Conservation (phyloP, 2,113 vertebrate genomes). For the Rhagologus leucostigma region DNA sequence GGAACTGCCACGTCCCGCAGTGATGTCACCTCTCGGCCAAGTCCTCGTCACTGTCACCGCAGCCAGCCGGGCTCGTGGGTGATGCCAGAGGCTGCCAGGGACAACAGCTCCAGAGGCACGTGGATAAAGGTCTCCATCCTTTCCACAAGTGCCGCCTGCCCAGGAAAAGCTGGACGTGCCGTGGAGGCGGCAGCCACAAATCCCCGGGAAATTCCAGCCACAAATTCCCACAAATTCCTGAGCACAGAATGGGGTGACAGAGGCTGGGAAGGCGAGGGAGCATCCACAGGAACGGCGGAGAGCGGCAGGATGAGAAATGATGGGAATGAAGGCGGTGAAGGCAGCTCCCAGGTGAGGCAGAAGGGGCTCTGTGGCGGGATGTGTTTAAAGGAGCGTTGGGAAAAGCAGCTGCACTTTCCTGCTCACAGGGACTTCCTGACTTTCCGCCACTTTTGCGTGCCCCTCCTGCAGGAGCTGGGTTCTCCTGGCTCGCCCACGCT, state of each 20-base stretch:
- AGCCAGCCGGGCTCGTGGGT: rapidly evolving
- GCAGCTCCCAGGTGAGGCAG: neutral
- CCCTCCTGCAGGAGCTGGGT: neutral
- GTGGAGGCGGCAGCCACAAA: neutral
- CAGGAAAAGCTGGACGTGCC: neutral
- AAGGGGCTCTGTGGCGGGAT: neutral
- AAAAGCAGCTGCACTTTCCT: neutral
- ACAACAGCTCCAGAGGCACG: neutral
- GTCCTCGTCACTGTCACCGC: rapidly evolving
- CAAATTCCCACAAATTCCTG: neutral
- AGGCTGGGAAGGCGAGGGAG: neutral
- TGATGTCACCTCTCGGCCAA: neutral
- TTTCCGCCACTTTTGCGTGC: neutral
- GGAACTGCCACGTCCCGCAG: neutral
- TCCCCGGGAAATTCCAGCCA: neutral
- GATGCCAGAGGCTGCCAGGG: neutral
- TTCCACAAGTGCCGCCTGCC: rapidly evolving
- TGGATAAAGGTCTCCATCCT: neutral
- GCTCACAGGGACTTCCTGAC: neutral
- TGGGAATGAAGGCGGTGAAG: neutral
- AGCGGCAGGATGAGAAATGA: neutral
- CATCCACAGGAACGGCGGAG: rapidly evolving
- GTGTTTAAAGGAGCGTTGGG: neutral
- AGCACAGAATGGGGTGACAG: neutral
- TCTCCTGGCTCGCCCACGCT: neutral